A percentile compares a stretch with the other conserved stretches of the same genome.
These are phyloP conservation scores for Neofelis nebulosa DNA, from an alignment of 2,113 vertebrate genomes.

Conservation along the genomic window DNA sequence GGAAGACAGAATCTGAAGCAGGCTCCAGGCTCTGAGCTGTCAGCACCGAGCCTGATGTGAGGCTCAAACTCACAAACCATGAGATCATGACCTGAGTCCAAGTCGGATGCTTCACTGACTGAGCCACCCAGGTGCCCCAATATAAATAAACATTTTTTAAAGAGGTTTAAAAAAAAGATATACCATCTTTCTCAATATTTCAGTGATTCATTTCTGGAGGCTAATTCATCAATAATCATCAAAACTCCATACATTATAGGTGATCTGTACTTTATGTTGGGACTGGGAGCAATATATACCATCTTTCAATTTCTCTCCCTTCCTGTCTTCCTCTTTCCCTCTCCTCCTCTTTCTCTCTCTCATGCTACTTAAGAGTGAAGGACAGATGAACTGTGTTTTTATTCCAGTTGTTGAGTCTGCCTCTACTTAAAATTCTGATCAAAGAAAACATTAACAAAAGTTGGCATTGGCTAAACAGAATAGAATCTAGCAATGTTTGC, in stretches of 20 bases:
- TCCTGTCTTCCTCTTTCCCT: fast-evolving
- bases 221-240: neutral
- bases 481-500: neutral
- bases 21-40: too few species aligned
- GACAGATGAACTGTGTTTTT: neutral
- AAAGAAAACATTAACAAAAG: neutral
- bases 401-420: neutral
- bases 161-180: neutral
- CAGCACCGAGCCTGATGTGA: too few species aligned
- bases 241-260: neutral
- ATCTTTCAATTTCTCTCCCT: too few species aligned
- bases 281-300: neutral
- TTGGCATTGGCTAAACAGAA: neutral
- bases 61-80: too few species aligned
- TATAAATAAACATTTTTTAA: too few species aligned
- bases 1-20: too few species aligned
- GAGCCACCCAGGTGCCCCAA: too few species aligned
- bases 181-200: neutral
- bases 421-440: neutral
- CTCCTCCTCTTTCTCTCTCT: neutral
- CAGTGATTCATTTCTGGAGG: neutral
- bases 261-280: neutral
- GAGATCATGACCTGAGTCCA: too few species aligned
- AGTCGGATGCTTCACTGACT: too few species aligned
- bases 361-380: neutral